phyloP scores from a whole-genome alignment of 2,113 vertebrate genomes.

The Marmota flaviventris region DNA sequence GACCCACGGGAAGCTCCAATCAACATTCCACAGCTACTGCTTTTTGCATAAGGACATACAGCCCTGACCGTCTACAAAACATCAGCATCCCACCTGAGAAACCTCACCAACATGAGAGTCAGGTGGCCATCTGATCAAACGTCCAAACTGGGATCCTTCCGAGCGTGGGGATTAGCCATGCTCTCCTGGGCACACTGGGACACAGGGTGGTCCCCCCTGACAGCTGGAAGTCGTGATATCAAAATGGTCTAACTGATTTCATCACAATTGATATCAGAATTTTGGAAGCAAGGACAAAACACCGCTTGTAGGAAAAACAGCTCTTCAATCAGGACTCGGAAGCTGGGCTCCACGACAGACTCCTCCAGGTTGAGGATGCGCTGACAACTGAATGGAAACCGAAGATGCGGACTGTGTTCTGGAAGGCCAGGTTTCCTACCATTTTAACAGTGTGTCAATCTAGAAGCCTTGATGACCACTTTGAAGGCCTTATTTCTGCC shows the following conservation, averaged over 20 bases:
- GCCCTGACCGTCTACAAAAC: neutral
- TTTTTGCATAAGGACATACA: neutral
- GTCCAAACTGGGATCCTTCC: neutral
- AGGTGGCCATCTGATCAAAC: neutral
- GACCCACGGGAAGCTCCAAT: neutral
- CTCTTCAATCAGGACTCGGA: neutral
- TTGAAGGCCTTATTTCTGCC: slow-evolving; percentile 8
- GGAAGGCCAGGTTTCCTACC: neutral
- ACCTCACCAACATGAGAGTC: neutral
- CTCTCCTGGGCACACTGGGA: neutral
- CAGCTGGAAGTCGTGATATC: neutral
- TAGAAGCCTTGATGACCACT: neutral
- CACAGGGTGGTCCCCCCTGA: neutral
- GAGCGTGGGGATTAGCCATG: neutral
- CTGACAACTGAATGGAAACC: neutral
- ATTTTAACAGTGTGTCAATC: neutral
- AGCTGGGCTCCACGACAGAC: neutral
- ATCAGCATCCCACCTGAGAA: neutral
- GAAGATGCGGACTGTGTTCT: neutral
- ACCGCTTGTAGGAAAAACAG: neutral
- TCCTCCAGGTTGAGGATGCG: neutral
- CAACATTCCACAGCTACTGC: neutral
- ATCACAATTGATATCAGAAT: neutral
- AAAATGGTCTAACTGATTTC: neutral
- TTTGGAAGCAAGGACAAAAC: neutral